These are phyloP conservation scores for Nebria salina DNA, from an alignment of 2,888 invertebrate species.

Conservation along the genomic window DNA sequence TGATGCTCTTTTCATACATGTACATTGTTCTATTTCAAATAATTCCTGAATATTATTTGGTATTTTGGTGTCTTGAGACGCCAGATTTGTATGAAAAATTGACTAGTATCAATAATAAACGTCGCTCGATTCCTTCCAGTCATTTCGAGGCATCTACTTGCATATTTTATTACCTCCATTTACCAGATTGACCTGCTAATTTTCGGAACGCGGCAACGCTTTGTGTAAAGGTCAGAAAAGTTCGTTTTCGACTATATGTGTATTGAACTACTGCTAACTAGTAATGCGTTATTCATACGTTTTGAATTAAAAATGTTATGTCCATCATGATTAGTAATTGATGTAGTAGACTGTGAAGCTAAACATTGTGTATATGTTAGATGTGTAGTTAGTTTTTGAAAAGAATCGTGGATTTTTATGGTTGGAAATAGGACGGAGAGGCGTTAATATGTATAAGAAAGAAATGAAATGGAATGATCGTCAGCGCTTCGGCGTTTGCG, in stretches of 20 bases:
- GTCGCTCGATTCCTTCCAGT: not conserved
- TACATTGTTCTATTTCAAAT: too few relatives aligned
- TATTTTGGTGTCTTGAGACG: not conserved
- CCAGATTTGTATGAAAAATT: not conserved
- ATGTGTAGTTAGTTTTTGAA: too few relatives aligned
- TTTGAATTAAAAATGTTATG: not conserved
- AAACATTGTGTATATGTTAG: too few relatives aligned
- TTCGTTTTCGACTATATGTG: not conserved
- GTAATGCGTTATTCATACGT: not conserved
- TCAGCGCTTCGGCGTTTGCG: conserved; percentile 25
- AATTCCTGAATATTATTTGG: too few relatives aligned
- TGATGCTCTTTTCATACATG: not conserved
- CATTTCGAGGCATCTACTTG: not conserved
- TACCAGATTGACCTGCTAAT: not conserved
- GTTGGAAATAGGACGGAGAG: not conserved
- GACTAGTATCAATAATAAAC: not conserved
- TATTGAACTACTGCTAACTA: too few relatives aligned
- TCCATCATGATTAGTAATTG: not conserved
- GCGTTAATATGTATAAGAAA: not conserved
- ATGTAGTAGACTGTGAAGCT: too few relatives aligned
- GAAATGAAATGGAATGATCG: conserved; percentile 40
- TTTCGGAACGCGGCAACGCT: not conserved
- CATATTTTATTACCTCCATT: not conserved
- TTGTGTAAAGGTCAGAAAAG: not conserved
- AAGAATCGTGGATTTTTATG: not conserved